A percentile compares a stretch with the other conserved stretches of the same genome.
phyloP scores from a whole-genome alignment of 2,113 vertebrate species.

The Carlito syrichta region DNA sequence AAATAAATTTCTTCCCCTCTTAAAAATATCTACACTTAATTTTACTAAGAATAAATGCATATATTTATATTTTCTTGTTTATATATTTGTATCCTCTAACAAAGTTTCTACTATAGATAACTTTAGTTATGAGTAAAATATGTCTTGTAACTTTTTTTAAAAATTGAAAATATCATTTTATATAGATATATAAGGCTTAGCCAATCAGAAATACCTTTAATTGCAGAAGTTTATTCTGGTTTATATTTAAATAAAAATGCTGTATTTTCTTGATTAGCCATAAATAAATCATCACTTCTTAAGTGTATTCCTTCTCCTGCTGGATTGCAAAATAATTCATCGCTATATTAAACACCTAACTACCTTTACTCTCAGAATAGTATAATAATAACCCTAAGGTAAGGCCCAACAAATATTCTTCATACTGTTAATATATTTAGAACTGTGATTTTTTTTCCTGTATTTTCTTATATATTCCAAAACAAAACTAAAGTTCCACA shows the following conservation, averaged over 20 bases:
- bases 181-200: not conserved
- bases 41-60: not conserved
- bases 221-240: not conserved
- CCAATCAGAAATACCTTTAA: not conserved
- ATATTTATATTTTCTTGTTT: not conserved
- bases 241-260: constrained; percentile 3
- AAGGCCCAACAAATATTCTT: not conserved
- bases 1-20: not conserved
- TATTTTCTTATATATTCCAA: not conserved
- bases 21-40: not conserved
- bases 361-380: not conserved
- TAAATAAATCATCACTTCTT: not conserved
- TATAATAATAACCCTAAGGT: not conserved
- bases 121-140: not conserved
- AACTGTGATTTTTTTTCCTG: not conserved
- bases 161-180: not conserved
- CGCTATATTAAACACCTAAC: not conserved
- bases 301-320: not conserved
- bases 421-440: not conserved
- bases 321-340: not conserved
- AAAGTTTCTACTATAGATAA: not conserved
- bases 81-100: not conserved
- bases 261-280: not conserved
- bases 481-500: not conserved
- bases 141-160: not conserved